Evolutionary conservation across 1,140 invertebrate genomes (phyloP), one percentile per base, ranked within the genome.

Genomic region (Lepeophtheirus salmonis): DNA sequence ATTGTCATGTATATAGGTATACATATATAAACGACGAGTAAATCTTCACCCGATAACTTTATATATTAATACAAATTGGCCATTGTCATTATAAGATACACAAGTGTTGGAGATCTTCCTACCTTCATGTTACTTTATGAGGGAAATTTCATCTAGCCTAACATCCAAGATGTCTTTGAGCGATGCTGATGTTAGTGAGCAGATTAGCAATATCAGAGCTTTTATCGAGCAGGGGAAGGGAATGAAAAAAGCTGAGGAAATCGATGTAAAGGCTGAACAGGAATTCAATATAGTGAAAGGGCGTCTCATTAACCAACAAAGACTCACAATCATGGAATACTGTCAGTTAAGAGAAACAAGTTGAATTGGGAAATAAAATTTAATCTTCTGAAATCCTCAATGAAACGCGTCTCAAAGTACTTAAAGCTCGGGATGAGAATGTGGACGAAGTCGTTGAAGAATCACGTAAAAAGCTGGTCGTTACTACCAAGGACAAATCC

Each of bases 171-270:
- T 97, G 92, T 88, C 91, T 76, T 79, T 96, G 68, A 95, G 88
- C 80, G 91, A 97, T 75, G 86, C 88, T 70, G 92, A 97, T 79
- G 94, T 97, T 69, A 90, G 96, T 73, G 97, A 97, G 75, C 92
- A 97, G 91, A 96, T 97, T 73, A 92, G 96, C 76, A 94, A 98
- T 74, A 98, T 99, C 95, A 97, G 97, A 89, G 94, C 92, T 75
- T 98, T 99, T 79, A 99, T 99, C 75, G 94, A 98, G 76, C 94
- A 98, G n/a, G n/a, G 80, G 95, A 99, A 75, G 95, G 95, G 72
- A 97, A 96, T 81, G 95, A n/a, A 99, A 79, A 99, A 99, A 77
- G 94, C 90, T 49, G 95, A 98, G 76, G 95, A 99, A 82, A 98
- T 98, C 72, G 95, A 98, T 81, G 91, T 91, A 16, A 97, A 97